A percentile compares a stretch with the other conserved stretches of the same genome.
Conservation (phyloP, 2,888 invertebrate species). For the Salticus scenicus region DNA sequence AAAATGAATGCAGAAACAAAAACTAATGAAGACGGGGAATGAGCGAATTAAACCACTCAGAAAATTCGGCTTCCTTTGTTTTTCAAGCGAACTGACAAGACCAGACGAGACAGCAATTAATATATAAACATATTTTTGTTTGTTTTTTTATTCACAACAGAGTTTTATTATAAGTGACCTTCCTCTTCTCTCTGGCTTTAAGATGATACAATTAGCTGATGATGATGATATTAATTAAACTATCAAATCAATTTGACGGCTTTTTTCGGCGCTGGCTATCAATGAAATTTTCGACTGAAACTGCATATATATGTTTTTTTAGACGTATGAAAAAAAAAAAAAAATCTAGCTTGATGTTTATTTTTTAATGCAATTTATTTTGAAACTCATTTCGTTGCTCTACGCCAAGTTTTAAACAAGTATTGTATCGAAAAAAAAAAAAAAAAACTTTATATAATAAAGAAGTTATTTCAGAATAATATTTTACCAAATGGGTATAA, state of each 20-base stretch:
- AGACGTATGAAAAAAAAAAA: too few relatives aligned
- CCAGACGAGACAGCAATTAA: conserved; percentile 13
- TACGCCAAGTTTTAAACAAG: too few relatives aligned
- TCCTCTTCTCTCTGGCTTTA: too few relatives aligned
- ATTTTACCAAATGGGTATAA: too few relatives aligned
- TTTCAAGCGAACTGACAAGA: conserved; percentile 5
- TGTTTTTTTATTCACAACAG: conserved; percentile 8
- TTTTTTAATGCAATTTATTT: too few relatives aligned
- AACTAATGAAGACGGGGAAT: conserved; percentile 15
- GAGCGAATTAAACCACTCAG: conserved; percentile 19
- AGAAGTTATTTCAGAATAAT: too few relatives aligned
- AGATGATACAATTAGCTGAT: neutral
- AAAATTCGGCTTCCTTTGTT: conserved; percentile 36
- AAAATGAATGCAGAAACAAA: conserved; percentile 1
- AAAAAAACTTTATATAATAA: too few relatives aligned
- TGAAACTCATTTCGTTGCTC: too few relatives aligned
- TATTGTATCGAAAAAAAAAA: too few relatives aligned
- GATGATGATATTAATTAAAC: conserved; percentile 40
- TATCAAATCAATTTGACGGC: conserved; percentile 40
- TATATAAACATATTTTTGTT: conserved; percentile 19
- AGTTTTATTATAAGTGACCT: conserved; percentile 18
- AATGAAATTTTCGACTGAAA: conserved; percentile 28
- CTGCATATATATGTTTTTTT: too few relatives aligned
- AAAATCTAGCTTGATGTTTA: too few relatives aligned
- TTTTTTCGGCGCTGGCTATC: conserved; percentile 12